Evolutionary conservation across 2,888 invertebrate genomes (phyloP), one percentile per base, ranked within the genome.

Genomic region (Cephus pygmeus): DNA sequence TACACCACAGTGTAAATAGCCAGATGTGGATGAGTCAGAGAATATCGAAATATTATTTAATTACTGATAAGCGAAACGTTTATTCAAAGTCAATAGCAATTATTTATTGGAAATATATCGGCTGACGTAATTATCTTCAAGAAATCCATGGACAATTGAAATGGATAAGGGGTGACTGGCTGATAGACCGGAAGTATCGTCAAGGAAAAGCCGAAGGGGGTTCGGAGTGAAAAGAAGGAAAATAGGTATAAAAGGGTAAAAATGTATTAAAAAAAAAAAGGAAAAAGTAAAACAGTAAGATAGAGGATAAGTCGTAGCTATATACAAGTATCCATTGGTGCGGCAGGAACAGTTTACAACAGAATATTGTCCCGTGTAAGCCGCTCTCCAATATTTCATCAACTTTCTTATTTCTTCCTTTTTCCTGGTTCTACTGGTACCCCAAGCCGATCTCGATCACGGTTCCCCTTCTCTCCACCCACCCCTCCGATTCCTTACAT

Each of bases 331-430:
- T 86, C 89, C 85, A 88, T 87, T 85, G 87, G 85, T 81, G 82
- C 83, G 81, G 81, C 80, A 85, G 85, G 83, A 85, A 87, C 86
- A 88, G 88, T 90, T 89, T 90, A 89, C 90, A 89, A 87, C 88
- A 84, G 90, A 90, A 90, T 90, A 90, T 90, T 90, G 90, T 90
- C 88, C 89, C 86, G 87, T 84, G 86, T 90, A 90, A 90, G 90
- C 88, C 89, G 90, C 88, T 90, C 90, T 90, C 90, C 90, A 88
- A 90, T 90, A 90, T 90, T 90, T 90, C 90, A 90, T 90, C 90
- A 90, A 90, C 88, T 90, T 89, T 87, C 88, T 88, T 88, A 89
- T 88, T 89, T 87, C 85, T 88, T 85, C 85, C 88, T 88, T 71
- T 71, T 71, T 31, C 71, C 9, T 15, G 33, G 12, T 86, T 86